Conservation (phyloP, 2,113 vertebrate species). For the Calidris pygmaea region DNA sequence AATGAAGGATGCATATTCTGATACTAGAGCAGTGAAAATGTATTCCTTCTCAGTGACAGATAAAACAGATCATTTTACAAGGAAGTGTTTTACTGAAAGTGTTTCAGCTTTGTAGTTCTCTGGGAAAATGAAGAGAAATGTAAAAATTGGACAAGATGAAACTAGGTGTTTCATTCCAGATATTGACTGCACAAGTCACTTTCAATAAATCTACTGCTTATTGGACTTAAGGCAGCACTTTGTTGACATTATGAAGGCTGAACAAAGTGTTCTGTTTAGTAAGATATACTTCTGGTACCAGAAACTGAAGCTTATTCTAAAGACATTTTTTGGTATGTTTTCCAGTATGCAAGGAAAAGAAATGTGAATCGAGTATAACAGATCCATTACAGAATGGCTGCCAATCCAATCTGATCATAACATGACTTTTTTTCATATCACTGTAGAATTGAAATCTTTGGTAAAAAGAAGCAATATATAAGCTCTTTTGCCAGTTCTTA, state of each 20-base stretch:
- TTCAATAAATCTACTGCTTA: conserved; percentile 70
- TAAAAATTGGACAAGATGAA: conserved; percentile 74
- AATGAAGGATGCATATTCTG: conserved; percentile 70
- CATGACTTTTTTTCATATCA: background rate
- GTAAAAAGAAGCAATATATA: background rate
- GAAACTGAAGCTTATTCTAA: conserved; percentile 14
- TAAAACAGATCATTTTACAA: conserved; percentile 69
- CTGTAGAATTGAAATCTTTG: background rate
- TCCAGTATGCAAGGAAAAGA: background rate
- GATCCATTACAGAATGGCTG: background rate
- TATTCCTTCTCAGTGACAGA: conserved; percentile 62
- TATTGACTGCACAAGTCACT: conserved; percentile 67
- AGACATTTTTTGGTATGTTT: background rate
- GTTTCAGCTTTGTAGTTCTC: conserved; percentile 57
- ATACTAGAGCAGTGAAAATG: conserved; percentile 53
- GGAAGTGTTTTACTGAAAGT: conserved; percentile 63
- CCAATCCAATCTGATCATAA: background rate
- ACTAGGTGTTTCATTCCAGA: conserved; percentile 68
- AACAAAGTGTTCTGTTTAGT: conserved; percentile 42
- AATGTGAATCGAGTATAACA: background rate
- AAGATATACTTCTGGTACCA: background rate
- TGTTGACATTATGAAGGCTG: conserved; percentile 38
- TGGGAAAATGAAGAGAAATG: conserved; percentile 73
- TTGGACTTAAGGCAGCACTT: conserved; percentile 54
- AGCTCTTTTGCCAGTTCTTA: background rate